Evolutionary conservation across 1,140 invertebrate species (phyloP), one percentile per base, ranked within the genome.

Genomic region (Zeugodacus cucurbitae): DNA sequence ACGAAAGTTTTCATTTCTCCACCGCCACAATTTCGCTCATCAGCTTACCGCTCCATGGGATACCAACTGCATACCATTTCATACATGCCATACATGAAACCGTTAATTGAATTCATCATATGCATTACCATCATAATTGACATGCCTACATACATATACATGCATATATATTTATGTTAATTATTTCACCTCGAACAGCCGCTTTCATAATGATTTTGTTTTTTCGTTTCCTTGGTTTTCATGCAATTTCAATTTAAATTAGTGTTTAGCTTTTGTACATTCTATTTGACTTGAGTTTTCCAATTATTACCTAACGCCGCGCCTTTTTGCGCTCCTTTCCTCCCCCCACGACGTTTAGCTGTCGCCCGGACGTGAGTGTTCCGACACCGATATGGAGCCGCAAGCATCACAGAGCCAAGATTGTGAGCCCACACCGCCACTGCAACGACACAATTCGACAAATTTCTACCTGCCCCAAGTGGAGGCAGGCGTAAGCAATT

Each of bases 401-500:
- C 97, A 96, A 7, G 97, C 97, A 48, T 97, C 97, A 54, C 97
- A 98, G 93, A 97, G 97, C 58, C 96, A 98, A 91, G 98, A 98
- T 94, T 98, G 98, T 94, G 98, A 98, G 93, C 97, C 98, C 44
- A 98, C 98, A 89, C 97, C 98, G 41, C 97, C 97, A 22, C 94
- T 98, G 88, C 97, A 98, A 93, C 95, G 97, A 90, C 97, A 98
- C 89, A 98, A 97, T 90, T 98, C 98, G 67, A 98, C 95, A 90
- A 99, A 98, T 94, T 97, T 99, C 94, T 98, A 98, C 94, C 95
- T 97, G 91, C 96, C 96, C 86, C 96, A 96, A 89, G 94, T 90
- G 88, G 91, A 92, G 82, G 90, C 90, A 70, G 91, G 87, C 88
- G n/a, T 82, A n/a, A 82, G 74, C 74, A 90, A 91, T 64, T 88